Conservation (phyloP, 2,113 vertebrate species). For the Lepisosteus osseus region DNA sequence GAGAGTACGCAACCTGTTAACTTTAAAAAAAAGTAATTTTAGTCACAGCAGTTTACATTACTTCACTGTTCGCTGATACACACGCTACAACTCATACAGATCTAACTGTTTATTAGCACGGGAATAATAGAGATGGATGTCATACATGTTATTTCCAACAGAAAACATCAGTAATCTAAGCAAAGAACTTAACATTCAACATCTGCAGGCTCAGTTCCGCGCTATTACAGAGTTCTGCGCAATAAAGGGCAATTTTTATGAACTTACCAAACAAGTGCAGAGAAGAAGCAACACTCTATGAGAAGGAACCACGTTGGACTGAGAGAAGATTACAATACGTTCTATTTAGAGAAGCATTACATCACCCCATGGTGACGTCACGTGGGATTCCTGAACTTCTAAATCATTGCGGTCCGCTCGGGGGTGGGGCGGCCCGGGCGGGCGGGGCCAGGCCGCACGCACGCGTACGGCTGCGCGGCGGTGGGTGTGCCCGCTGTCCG, state of each 20-base stretch:
- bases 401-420: slow-evolving; percentile 93
- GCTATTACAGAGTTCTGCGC: slow-evolving; percentile 42
- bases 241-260: slow-evolving; percentile 55
- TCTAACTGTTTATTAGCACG: not conserved
- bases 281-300: slow-evolving; percentile 82
- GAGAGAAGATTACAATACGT: slow-evolving; percentile 98
- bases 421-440: slow-evolving; percentile 44
- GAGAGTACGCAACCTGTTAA: not conserved
- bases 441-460: slow-evolving; percentile 48
- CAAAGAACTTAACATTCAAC: slow-evolving; percentile 43
- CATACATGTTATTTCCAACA: not conserved
- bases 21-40: slow-evolving; percentile 4
- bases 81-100: slow-evolving; percentile 3
- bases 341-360: slow-evolving; percentile 99
- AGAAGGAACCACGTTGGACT: slow-evolving; percentile 99
- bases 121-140: not conserved
- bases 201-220: slow-evolving; percentile 24
- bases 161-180: slow-evolving; percentile 31
- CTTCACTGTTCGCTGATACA: not conserved
- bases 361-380: slow-evolving; percentile 98
- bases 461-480: slow-evolving; percentile 32
- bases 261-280: slow-evolving; percentile 94
- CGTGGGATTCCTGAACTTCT: slow-evolving; percentile 99
- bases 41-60: not conserved
- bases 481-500: slow-evolving; percentile 46